Evolutionary conservation across 2,797 vertebrate species (phyloP).

Genomic region (Chelmon rostratus): DNA sequence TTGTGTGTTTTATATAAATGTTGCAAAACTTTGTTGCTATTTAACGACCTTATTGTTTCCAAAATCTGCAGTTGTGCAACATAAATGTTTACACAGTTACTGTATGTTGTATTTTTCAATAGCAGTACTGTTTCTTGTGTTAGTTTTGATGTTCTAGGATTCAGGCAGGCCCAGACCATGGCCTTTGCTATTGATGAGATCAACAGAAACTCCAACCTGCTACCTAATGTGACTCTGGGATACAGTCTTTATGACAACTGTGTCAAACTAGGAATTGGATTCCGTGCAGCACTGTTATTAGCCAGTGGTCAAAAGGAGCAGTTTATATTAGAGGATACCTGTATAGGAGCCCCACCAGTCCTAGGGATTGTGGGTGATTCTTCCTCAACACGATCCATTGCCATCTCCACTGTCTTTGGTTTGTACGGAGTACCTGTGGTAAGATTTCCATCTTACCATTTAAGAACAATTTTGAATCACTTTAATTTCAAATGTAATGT

Average conservation of each 20-base stretch:
- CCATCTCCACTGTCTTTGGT: constrained; percentile 16
- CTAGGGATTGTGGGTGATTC: constrained; percentile 72
- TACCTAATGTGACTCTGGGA: too few species aligned
- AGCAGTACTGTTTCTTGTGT: too few species aligned
- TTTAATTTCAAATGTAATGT: not conserved
- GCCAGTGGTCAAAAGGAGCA: constrained; percentile 54
- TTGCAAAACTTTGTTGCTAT: too few species aligned
- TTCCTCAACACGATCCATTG: constrained; percentile 64
- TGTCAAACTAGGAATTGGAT: constrained; percentile 42
- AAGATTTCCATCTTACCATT: constrained; percentile 11
- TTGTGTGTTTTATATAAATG: too few species aligned
- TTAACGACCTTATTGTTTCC: constrained; percentile 68
- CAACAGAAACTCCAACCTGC: too few species aligned
- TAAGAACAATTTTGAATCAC: accelerated
- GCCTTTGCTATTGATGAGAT: too few species aligned
- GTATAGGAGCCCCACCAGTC: constrained; percentile 56
- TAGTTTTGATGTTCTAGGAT: too few species aligned
- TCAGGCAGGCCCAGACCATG: too few species aligned
- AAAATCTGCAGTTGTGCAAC: too few species aligned
- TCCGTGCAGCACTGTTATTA: constrained; percentile 73
- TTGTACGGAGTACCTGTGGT: constrained; percentile 69
- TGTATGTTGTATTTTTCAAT: too few species aligned
- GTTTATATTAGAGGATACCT: constrained; percentile 38
- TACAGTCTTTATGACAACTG: too few species aligned
- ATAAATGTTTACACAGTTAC: too few species aligned